Percentiles rank a stretch among this genome's conserved stretches.
Conservation (phyloP, 92 coral and sea anemone species). For the Heliopora coerulea region DNA sequence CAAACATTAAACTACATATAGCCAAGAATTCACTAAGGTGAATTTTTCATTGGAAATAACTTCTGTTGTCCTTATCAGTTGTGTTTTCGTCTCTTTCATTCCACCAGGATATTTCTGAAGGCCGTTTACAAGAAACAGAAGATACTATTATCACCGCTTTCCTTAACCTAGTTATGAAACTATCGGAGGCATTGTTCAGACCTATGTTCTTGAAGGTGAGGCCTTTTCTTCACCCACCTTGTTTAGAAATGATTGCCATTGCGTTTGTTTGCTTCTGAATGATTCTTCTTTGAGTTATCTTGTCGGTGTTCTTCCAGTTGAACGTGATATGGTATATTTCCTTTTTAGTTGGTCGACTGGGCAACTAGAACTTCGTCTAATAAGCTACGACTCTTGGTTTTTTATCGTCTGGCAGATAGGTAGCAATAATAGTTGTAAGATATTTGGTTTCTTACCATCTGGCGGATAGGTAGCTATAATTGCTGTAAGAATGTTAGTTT, state of each 20-base stretch:
- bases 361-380: conserved; percentile 73
- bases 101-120: conserved; percentile 26
- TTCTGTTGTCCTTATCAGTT: too few species aligned
- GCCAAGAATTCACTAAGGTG: too few species aligned
- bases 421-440: too few species aligned
- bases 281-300: not conserved
- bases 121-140: conserved; percentile 63
- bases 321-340: too few species aligned
- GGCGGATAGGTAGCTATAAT: conserved; percentile 77
- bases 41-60: too few species aligned
- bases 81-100: not conserved
- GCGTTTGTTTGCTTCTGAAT: not conserved
- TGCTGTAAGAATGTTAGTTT: conserved; percentile 79
- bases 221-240: too few species aligned
- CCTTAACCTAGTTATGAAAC: conserved; percentile 74
- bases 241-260: too few species aligned
- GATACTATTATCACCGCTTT: conserved; percentile 69
- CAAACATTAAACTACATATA: too few species aligned
- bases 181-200: conserved; percentile 90
- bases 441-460: conserved; percentile 86
- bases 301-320: too few species aligned
- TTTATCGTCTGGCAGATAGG: conserved; percentile 90
- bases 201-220: conserved; percentile 93
- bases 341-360: conserved; percentile 81
- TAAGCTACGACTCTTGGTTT: conserved; percentile 76